A percentile compares a stretch with the other conserved stretches of the same genome.
phyloP scores from a whole-genome alignment of 2,888 invertebrate genomes.

The Heliconius ismenius region DNA sequence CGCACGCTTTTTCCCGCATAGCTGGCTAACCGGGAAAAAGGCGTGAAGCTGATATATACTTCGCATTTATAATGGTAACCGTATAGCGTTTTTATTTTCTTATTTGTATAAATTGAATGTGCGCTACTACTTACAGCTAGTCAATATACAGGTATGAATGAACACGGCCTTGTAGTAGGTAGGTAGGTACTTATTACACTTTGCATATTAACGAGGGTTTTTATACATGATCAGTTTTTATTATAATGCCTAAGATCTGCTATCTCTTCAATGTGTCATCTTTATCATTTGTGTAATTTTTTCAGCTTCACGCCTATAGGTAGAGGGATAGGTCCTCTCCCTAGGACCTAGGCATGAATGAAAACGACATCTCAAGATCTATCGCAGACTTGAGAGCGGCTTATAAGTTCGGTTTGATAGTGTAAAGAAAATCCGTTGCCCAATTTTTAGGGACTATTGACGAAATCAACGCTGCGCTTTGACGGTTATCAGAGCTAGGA shows the following conservation, averaged over 20 bases:
- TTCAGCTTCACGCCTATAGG: background rate
- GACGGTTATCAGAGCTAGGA: background rate
- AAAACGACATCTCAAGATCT: too few species aligned
- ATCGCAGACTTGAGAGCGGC: too few species aligned
- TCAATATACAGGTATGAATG: conserved; percentile 8
- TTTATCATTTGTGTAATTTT: background rate
- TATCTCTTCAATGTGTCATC: conserved; percentile 2
- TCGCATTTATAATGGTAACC: background rate
- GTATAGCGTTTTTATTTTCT: too few species aligned
- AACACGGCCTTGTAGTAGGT: conserved; percentile 13
- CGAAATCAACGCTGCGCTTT: too few species aligned
- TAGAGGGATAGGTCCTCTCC: too few species aligned
- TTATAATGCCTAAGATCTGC: background rate
- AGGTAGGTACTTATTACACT: background rate
- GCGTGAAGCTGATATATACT: background rate
- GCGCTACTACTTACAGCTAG: too few species aligned
- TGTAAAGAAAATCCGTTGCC: too few species aligned
- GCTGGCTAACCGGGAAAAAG: background rate
- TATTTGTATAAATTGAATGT: too few species aligned
- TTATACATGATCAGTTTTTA: background rate
- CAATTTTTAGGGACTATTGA: too few species aligned
- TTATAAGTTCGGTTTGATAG: too few species aligned
- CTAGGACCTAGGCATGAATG: too few species aligned
- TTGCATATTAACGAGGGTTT: conserved; percentile 16
- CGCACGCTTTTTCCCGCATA: too few species aligned